Conservation (phyloP, 1,140 invertebrate species). For the Akabosia matsudoensis region DNA sequence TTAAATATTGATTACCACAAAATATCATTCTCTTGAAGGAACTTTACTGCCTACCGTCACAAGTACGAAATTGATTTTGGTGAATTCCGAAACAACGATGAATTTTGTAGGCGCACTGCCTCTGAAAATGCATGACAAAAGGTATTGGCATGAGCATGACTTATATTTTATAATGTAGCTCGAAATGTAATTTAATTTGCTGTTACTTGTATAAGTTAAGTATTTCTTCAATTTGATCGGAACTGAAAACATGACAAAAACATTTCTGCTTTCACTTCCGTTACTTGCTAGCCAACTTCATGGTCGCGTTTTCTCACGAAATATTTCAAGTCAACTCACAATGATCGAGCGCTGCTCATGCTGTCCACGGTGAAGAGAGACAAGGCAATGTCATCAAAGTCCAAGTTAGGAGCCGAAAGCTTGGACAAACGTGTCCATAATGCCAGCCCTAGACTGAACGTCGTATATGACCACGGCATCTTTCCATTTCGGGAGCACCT, state of each 20-base stretch:
- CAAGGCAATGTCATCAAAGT: constrained; percentile 33
- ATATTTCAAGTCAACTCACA: constrained; percentile 38
- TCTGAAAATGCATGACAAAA: constrained; percentile 14
- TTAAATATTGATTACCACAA: too few relatives aligned
- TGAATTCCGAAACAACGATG: constrained; percentile 31
- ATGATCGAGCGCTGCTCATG: constrained; percentile 26
- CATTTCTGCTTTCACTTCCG: too few relatives aligned
- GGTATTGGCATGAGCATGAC: too few relatives aligned
- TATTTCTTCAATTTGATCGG: constrained; percentile 40
- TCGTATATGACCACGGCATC: constrained; percentile 36
- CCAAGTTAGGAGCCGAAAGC: constrained; percentile 19
- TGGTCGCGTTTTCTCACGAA: not conserved
- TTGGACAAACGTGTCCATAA: constrained; percentile 36
- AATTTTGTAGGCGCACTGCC: constrained; percentile 30
- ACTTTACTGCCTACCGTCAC: constrained; percentile 32
- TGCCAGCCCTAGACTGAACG: constrained; percentile 13
- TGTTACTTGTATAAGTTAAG: too few relatives aligned
- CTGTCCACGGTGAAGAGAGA: constrained; percentile 40
- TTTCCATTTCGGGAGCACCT: constrained; percentile 32
- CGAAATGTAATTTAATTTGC: too few relatives aligned
- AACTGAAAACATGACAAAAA: constrained; percentile 21
- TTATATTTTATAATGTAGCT: too few relatives aligned
- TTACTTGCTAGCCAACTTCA: too few relatives aligned
- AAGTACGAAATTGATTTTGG: constrained; percentile 32
- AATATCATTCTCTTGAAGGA: too few relatives aligned